phyloP scores from a whole-genome alignment of 2,888 invertebrate genomes.

The Entomobrya proxima region DNA sequence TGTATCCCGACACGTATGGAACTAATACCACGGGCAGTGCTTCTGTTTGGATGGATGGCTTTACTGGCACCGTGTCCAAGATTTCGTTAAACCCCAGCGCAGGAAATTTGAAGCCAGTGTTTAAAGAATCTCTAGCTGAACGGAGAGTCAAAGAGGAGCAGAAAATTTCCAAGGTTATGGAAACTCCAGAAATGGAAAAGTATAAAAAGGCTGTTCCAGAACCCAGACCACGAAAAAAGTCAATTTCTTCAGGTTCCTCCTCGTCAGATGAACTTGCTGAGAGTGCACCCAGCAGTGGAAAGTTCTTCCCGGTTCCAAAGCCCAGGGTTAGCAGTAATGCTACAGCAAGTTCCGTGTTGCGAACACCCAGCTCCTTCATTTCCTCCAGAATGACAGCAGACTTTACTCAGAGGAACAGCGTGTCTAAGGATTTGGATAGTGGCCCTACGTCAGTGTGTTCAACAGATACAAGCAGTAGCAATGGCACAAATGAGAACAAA shows the following conservation, averaged over 20 bases:
- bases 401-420: constrained; percentile 69
- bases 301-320: constrained; percentile 72
- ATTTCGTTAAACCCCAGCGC: constrained; percentile 89
- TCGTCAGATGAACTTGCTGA: constrained; percentile 71
- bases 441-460: not conserved
- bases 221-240: constrained; percentile 81
- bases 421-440: constrained; percentile 65
- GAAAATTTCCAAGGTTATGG: constrained; percentile 74
- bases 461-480: not conserved
- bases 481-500: constrained; percentile 49
- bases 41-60: constrained; percentile 88
- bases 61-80: constrained; percentile 86
- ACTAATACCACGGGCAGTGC: constrained; percentile 87
- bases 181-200: constrained; percentile 69
- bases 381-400: constrained; percentile 70
- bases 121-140: constrained; percentile 60
- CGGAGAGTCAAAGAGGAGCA: constrained; percentile 75
- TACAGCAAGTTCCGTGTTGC: constrained; percentile 64
- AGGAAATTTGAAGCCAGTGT: constrained; percentile 80
- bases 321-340: constrained; percentile 70
- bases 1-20: constrained; percentile 94
- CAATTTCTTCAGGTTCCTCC: constrained; percentile 80
- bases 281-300: constrained; percentile 46
- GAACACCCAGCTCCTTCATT: constrained; percentile 75
- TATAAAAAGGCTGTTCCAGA: constrained; percentile 81